These are phyloP conservation scores for Illadopsis cleaveri DNA, from an alignment of 2,113 vertebrate species.

Conservation along the genomic window DNA sequence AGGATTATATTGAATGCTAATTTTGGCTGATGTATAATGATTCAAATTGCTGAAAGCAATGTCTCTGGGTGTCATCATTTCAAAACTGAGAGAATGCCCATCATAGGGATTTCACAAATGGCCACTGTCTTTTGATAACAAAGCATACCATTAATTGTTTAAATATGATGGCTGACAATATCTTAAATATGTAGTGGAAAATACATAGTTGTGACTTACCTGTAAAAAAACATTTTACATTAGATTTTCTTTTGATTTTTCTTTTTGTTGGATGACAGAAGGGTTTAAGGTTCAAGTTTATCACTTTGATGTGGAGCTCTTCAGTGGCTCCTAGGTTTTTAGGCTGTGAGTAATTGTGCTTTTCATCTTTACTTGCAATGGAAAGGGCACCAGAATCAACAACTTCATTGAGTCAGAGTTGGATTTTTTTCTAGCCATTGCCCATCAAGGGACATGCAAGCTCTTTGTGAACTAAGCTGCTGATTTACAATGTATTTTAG, in stretches of 20 bases:
- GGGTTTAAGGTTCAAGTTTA: too few species aligned
- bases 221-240: background rate
- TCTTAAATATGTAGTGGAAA: background rate
- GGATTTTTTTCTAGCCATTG: background rate
- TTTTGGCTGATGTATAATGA: background rate
- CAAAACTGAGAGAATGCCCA: background rate
- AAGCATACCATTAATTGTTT: background rate
- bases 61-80: background rate
- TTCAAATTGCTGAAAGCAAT: background rate
- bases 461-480: background rate
- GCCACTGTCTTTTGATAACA: background rate
- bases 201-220: accelerated
- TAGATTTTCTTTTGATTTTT: background rate
- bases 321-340: background rate
- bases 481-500: background rate
- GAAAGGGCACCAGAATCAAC: background rate
- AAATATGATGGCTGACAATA: background rate
- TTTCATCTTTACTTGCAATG: background rate
- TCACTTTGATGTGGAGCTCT: background rate
- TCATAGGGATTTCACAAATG: background rate
- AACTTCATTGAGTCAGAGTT: background rate
- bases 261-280: background rate
- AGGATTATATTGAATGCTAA: background rate
- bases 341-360: background rate
- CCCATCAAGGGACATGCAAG: background rate